These are phyloP conservation scores for Acanthococcus lagerstroemiae DNA, from an alignment of 2,888 invertebrate genomes.

Conservation along the genomic window DNA sequence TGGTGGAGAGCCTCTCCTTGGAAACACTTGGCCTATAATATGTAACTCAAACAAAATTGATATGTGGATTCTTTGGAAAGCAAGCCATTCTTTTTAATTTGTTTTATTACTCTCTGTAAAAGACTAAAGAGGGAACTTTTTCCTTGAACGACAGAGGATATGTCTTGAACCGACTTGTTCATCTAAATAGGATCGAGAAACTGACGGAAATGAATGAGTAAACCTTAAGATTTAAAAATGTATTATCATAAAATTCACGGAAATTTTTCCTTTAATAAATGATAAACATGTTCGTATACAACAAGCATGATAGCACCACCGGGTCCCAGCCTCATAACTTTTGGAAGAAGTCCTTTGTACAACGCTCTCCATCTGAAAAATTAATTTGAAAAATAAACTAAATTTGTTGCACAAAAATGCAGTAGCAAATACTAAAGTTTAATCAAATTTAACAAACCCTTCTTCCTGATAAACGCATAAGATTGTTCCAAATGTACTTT, in stretches of 20 bases:
- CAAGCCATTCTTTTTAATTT: too few relatives aligned
- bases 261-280: slow-evolving; percentile 53
- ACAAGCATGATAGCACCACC: slow-evolving; percentile 92
- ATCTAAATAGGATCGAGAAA: too few relatives aligned
- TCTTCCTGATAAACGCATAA: slow-evolving; percentile 69
- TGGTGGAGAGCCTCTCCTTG: too few relatives aligned
- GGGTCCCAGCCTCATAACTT: slow-evolving; percentile 81
- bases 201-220: background rate
- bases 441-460: slow-evolving; percentile 69
- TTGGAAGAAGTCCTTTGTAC: slow-evolving; percentile 85
- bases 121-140: too few relatives aligned
- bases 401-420: background rate
- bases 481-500: slow-evolving; percentile 62
- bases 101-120: too few relatives aligned
- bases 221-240: background rate
- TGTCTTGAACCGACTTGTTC: too few relatives aligned
- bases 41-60: too few relatives aligned
- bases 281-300: slow-evolving; percentile 78
- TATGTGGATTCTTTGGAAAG: too few relatives aligned
- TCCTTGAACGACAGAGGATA: too few relatives aligned
- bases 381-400: background rate
- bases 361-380: slow-evolving; percentile 62
- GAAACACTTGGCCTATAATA: too few relatives aligned
- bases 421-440: background rate
- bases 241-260: background rate